These are phyloP conservation scores for Crossocerus cetratus DNA, from an alignment of 2,888 invertebrate genomes.

Conservation along the genomic window DNA sequence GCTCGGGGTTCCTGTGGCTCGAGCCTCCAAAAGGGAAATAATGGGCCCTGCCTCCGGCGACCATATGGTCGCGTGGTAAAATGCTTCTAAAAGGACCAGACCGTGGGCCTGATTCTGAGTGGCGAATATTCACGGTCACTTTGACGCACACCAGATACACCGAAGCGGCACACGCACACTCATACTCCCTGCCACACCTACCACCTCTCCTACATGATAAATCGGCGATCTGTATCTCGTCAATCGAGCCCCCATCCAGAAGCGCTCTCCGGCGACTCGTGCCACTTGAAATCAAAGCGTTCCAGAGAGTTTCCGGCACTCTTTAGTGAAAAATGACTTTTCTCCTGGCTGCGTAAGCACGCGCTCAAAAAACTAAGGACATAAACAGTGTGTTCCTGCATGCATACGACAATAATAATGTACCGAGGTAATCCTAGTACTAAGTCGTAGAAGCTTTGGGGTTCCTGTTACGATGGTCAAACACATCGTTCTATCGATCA, in stretches of 20 bases:
- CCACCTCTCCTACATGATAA: slow-evolving; percentile 49
- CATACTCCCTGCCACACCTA: slow-evolving; percentile 33
- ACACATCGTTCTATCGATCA: too few relatives aligned
- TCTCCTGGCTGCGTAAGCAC: too few relatives aligned
- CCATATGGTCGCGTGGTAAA: slow-evolving; percentile 72
- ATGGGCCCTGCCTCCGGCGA: slow-evolving; percentile 72
- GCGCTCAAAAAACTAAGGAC: too few relatives aligned
- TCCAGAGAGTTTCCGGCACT: too few relatives aligned
- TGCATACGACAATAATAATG: too few relatives aligned
- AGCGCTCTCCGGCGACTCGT: neutral
- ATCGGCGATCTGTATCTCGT: slow-evolving; percentile 34
- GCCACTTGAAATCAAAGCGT: too few relatives aligned
- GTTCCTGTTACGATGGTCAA: too few relatives aligned
- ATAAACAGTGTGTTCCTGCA: too few relatives aligned
- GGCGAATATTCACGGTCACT: slow-evolving; percentile 54
- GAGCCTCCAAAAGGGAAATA: slow-evolving; percentile 63
- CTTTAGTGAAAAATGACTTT: too few relatives aligned
- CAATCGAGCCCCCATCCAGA: neutral
- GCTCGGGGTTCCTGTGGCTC: slow-evolving; percentile 22
- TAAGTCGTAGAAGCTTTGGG: too few relatives aligned
- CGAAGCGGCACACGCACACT: too few relatives aligned
- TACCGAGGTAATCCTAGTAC: too few relatives aligned
- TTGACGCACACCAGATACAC: slow-evolving; percentile 44
- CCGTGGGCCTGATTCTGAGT: slow-evolving; percentile 12
- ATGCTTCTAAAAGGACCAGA: slow-evolving; percentile 6